Base-by-base conservation (phyloP, 2,888 invertebrate species). In the Carpatolechia fugitivella region DNA sequence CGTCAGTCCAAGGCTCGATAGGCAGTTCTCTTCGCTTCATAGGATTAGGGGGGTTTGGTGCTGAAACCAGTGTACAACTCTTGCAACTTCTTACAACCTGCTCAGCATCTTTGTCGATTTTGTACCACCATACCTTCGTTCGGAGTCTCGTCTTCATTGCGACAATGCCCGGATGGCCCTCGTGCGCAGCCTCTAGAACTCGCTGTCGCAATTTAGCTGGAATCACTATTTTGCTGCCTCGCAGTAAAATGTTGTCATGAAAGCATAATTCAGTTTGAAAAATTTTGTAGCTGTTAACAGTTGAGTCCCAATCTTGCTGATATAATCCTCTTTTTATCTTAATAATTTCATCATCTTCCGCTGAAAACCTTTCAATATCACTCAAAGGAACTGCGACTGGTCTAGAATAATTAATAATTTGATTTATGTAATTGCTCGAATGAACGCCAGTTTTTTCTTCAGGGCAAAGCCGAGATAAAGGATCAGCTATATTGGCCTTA, bases 401-500 rank as follows among this genome's bases (percentile, higher is more conserved):
- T 30, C 30, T 2, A 1, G 46, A n/a, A 6, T 46, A 30, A 3
- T 29, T n/a, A 7, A 46, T 13, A 6, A 46, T 20, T 14, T 30
- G 30, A 8, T 46, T 46, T 1, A 46, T 13, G 8, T 46, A 14
- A 13, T 46, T n/a, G n/a, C n/a, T n/a, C n/a, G n/a, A n/a, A n/a
- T n/a, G n/a, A n/a, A n/a, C n/a, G n/a, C n/a, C n/a, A n/a, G n/a
- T n/a, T n/a, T n/a, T n/a, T n/a, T n/a, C n/a, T n/a, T n/a, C n/a
- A 11, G 44, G 44, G 33, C 64, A 55, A 7, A 64, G 35, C 11
- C n/a, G n/a, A n/a, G n/a, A n/a, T n/a, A n/a, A n/a, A n/a, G n/a
- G n/a, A n/a, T n/a, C n/a, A n/a, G n/a, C 67, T 33, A 71, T 70
- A 31, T 72, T 70, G 0, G 13, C 40, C 54, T 68, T 72, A 0